A percentile compares a stretch with the other conserved stretches of the same genome.
These are phyloP conservation scores for Limnodromus scolopaceus DNA, from an alignment of 2,797 vertebrate species.

Conservation along the genomic window DNA sequence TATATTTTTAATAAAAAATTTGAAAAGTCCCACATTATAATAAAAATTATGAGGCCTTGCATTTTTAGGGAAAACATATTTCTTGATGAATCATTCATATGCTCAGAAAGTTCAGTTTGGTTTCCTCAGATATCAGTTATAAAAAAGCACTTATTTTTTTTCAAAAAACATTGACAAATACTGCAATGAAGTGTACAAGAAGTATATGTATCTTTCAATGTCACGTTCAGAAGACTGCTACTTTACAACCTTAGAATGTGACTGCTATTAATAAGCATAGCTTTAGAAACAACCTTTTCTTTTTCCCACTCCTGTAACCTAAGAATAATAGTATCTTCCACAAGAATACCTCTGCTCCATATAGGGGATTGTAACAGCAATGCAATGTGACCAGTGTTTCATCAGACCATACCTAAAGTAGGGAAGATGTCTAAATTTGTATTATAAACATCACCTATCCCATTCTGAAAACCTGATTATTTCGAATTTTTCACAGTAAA, in stretches of 20 bases:
- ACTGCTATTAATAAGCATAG: background rate
- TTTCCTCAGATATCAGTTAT: background rate
- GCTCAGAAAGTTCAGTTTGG: background rate
- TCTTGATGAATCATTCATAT: background rate
- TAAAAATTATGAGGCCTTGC: background rate
- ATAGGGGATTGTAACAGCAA: background rate
- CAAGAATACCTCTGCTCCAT: background rate
- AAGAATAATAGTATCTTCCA: background rate
- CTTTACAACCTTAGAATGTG: background rate
- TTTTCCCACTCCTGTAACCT: background rate
- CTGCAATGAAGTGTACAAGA: background rate
- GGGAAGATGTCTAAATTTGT: background rate
- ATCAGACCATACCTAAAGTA: background rate
- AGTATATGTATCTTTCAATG: background rate
- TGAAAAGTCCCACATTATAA: background rate
- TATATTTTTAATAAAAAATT: background rate
- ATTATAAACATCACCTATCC: background rate
- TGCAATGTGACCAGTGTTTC: accelerated
- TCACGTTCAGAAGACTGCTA: background rate
- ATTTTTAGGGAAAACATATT: background rate
- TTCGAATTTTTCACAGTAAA: background rate
- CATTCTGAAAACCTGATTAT: background rate
- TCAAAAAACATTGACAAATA: background rate
- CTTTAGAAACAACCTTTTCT: background rate
- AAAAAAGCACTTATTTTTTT: background rate